Evolutionary conservation across 2,113 vertebrate genomes (phyloP).

Genomic region (Illadopsis cleaveri): DNA sequence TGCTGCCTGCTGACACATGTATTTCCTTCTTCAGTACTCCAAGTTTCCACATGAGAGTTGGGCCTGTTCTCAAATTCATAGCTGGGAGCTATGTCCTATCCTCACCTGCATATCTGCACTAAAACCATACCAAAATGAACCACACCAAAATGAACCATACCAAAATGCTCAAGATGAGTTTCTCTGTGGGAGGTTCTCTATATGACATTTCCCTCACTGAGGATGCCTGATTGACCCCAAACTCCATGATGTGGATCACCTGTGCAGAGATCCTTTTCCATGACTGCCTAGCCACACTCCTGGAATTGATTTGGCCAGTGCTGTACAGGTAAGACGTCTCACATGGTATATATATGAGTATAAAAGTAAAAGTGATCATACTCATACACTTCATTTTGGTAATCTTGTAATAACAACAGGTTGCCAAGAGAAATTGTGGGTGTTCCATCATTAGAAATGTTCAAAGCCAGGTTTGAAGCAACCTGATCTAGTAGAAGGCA

Average conservation of each 20-base stretch:
- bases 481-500: background rate
- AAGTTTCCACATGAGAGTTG: background rate
- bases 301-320: fast-evolving
- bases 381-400: background rate
- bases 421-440: background rate
- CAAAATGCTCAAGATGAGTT: background rate
- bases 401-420: background rate
- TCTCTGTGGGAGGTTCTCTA: background rate
- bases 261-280: background rate
- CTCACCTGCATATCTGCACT: background rate
- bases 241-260: background rate
- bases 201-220: background rate
- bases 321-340: background rate
- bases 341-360: background rate
- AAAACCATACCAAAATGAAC: background rate
- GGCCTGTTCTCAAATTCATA: background rate
- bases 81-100: background rate
- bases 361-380: background rate
- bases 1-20: background rate
- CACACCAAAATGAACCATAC: background rate
- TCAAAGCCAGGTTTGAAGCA: background rate
- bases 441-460: background rate
- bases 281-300: background rate
- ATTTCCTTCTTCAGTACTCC: background rate
- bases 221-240: background rate